Evolutionary conservation across 2,113 vertebrate genomes (phyloP).

Genomic region (Lepus americanus): DNA sequence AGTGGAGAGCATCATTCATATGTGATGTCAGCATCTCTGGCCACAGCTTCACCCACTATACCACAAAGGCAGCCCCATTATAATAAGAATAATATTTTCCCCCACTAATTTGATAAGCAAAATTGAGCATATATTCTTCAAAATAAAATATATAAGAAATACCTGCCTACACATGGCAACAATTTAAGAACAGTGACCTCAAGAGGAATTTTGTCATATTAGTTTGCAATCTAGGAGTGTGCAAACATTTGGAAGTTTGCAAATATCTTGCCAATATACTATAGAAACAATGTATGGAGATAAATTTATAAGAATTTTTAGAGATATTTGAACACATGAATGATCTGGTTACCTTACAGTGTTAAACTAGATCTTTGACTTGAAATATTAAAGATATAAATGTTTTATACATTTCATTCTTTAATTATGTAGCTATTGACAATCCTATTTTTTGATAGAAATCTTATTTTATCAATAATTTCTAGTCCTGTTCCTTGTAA

Average conservation of each 20-base stretch:
- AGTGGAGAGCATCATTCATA: too few species aligned
- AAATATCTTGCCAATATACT: slow-evolving; percentile 9
- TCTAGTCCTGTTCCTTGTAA: not conserved
- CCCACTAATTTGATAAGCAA: slow-evolving; percentile 13
- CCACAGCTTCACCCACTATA: too few species aligned
- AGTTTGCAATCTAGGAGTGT: not conserved
- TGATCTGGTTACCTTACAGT: not conserved
- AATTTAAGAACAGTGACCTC: not conserved
- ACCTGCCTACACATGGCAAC: not conserved
- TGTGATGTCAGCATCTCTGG: too few species aligned
- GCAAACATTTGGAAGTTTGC: not conserved
- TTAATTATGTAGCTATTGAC: slow-evolving; percentile 6
- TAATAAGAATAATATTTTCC: not conserved
- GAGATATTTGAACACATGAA: slow-evolving; percentile 19
- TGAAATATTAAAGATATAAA: not conserved
- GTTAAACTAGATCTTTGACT: slow-evolving; percentile 5
- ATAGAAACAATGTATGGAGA: not conserved
- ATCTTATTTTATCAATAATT: slow-evolving; percentile 35
- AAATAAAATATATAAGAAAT: slow-evolving; percentile 13
- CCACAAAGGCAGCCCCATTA: too few species aligned
- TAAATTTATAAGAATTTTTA: slow-evolving; percentile 18
- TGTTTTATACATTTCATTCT: slow-evolving; percentile 11
- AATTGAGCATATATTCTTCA: not conserved
- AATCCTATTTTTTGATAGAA: not conserved
- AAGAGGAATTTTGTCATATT: not conserved